Percentiles rank a stretch among this genome's conserved stretches.
These are phyloP conservation scores for Atherinosoma microstoma DNA, from an alignment of 2,797 vertebrate genomes.

Conservation along the genomic window DNA sequence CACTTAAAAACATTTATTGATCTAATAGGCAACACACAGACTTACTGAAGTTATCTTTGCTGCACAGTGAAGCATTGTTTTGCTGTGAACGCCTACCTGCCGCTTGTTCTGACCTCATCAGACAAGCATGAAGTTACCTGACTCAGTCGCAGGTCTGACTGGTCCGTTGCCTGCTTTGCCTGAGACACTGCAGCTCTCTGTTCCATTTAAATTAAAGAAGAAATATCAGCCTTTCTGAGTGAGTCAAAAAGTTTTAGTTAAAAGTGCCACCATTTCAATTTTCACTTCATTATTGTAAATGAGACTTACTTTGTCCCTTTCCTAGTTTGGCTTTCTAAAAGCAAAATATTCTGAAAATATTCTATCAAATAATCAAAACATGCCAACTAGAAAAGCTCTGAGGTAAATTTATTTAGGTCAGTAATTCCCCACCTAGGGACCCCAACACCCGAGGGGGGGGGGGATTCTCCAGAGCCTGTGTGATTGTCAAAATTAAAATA, in stretches of 20 bases:
- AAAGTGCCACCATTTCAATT: not conserved
- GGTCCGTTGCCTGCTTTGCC: not conserved
- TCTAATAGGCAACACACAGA: not conserved
- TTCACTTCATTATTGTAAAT: not conserved
- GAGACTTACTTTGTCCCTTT: not conserved
- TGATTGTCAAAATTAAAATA: not conserved
- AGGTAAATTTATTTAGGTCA: too few relatives aligned
- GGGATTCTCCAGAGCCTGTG: not conserved
- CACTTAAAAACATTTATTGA: not conserved
- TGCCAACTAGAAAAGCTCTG: not conserved
- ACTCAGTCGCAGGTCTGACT: not conserved
- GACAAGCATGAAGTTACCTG: not conserved
- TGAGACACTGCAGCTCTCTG: too few relatives aligned
- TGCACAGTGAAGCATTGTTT: not conserved
- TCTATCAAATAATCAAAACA: not conserved
- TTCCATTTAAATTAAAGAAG: not conserved
- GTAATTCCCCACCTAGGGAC: not conserved
- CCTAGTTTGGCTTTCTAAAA: not conserved
- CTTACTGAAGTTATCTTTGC: not conserved
- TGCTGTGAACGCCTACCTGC: not conserved
- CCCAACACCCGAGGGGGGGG: too few relatives aligned
- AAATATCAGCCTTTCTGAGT: not conserved
- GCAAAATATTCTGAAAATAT: not conserved
- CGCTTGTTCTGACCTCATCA: not conserved
- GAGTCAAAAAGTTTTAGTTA: not conserved